Conservation (phyloP, 1,140 invertebrate genomes). For the Lamellibrachia luymesi region DNA sequence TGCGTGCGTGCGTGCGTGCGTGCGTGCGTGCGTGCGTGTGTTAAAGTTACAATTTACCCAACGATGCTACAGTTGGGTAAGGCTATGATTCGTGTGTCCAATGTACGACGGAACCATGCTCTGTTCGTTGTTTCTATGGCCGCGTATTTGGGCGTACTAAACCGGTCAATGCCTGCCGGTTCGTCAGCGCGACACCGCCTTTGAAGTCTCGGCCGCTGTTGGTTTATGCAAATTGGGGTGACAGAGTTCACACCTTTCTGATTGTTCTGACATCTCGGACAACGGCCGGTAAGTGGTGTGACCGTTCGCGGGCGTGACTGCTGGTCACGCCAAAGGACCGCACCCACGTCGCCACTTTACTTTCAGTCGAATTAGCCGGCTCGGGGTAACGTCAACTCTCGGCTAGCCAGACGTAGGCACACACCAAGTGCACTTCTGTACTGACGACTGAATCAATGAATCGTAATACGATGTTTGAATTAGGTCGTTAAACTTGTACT, state of each 20-base stretch:
- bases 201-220: background rate
- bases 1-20: too few species aligned
- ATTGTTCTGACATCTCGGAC: background rate
- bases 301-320: background rate
- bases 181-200: background rate
- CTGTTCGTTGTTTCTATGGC: background rate
- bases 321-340: background rate
- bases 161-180: background rate
- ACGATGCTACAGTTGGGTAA: too few species aligned
- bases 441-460: background rate
- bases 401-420: background rate
- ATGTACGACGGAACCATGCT: too few species aligned
- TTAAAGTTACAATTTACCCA: too few species aligned
- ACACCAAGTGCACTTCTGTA: background rate
- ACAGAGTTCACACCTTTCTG: background rate
- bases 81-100: too few species aligned
- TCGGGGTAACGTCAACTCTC: too few species aligned
- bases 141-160: background rate
- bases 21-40: too few species aligned
- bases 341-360: background rate
- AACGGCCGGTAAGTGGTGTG: background rate
- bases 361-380: background rate
- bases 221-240: background rate
- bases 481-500: background rate
- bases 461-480: background rate